Base-by-base conservation (phyloP, 2,113 vertebrate species). In the Myiagra hebetior region DNA sequence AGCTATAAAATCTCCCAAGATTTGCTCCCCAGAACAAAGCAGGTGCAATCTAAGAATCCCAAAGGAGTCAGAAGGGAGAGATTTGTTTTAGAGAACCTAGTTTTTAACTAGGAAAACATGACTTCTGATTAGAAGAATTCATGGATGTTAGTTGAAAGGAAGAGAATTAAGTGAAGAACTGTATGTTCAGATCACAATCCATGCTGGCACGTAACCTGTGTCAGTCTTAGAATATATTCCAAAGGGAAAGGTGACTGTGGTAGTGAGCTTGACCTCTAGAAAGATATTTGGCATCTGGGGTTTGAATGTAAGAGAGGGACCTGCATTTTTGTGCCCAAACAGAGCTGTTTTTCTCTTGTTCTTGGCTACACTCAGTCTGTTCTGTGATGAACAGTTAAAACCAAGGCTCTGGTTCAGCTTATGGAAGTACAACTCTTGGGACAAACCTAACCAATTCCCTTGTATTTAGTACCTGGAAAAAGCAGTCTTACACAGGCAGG, bases 221-320 rank as follows among this genome's bases (percentile, higher is more conserved):
- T 46, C 6, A 3, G 27, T 21, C 72, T 39, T 70, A 30, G 30
- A 52, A 24, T 64, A 4, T 20, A 14, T 85, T 56, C 57, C 20
- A 30, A 8, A 85, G 16, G 44, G n/a, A 30, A 53, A 1, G 18
- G n/a, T 0, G 1, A 7, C 12, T 10, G 1, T 4, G 11, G 15
- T 23, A 35, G 31, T 64, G 53, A 72, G 6, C 20, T 49, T 81
- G 8, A 12, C 20, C 21, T 84, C 33, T 47, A 44, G 41, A 72
- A 67, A 68, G 35, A 21, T 12, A 20, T 4, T 46, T 59, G 11
- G 19, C 5, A 7, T 15, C 11, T 55, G 52, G 11, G 21, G 4
- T 41, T 80, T 42, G 28, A 46, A 3, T 57, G 7, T 35, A 17
- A 33, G 28, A 39, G 30, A 19, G 37, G 7, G 6, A 13, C 9